Conservation (phyloP, 2,888 invertebrate species). For the Falcaria lacertinaria region DNA sequence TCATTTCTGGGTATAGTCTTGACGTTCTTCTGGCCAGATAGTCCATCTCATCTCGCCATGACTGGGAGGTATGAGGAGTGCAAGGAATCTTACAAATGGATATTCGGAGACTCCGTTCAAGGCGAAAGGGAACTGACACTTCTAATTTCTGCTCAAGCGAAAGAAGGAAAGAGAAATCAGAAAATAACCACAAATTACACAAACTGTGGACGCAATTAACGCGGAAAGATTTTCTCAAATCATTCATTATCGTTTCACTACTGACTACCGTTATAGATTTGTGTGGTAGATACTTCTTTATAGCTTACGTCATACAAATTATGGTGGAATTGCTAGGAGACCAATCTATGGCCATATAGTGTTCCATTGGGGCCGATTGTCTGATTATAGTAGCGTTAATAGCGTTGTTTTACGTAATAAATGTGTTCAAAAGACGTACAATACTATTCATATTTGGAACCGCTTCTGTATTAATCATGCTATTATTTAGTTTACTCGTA, state of each 20-base stretch:
- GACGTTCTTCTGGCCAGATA: slow-evolving; percentile 40
- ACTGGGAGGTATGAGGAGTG: slow-evolving; percentile 37
- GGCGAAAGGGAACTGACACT: slow-evolving; percentile 28
- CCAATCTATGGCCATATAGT: slow-evolving; percentile 30
- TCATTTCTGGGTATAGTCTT: slow-evolving; percentile 18
- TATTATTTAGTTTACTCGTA: slow-evolving; percentile 22
- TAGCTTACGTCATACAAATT: slow-evolving; percentile 34
- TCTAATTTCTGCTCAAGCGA: slow-evolving; percentile 20
- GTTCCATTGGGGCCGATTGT: slow-evolving; percentile 32
- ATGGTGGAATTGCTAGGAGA: slow-evolving; percentile 29
- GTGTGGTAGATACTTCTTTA: slow-evolving; percentile 1
- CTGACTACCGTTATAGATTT: slow-evolving; percentile 10
- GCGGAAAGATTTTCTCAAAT: slow-evolving; percentile 31
- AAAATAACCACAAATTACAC: slow-evolving; percentile 5
- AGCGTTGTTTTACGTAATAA: slow-evolving; percentile 27
- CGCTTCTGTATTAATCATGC: slow-evolving; percentile 26
- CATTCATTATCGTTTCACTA: slow-evolving; percentile 25
- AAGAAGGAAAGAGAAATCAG: slow-evolving; percentile 7
- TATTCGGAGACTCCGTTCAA: slow-evolving; percentile 24
- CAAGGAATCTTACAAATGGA: slow-evolving; percentile 29
- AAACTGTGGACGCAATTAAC: slow-evolving; percentile 15
- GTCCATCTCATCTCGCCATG: slow-evolving; percentile 37
- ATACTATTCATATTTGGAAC: slow-evolving; percentile 30
- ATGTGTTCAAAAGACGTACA: slow-evolving; percentile 27
- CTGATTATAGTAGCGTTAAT: slow-evolving; percentile 24